Conservation (phyloP, 2,888 invertebrate genomes). For the Zaprionus bogoriensis region DNA sequence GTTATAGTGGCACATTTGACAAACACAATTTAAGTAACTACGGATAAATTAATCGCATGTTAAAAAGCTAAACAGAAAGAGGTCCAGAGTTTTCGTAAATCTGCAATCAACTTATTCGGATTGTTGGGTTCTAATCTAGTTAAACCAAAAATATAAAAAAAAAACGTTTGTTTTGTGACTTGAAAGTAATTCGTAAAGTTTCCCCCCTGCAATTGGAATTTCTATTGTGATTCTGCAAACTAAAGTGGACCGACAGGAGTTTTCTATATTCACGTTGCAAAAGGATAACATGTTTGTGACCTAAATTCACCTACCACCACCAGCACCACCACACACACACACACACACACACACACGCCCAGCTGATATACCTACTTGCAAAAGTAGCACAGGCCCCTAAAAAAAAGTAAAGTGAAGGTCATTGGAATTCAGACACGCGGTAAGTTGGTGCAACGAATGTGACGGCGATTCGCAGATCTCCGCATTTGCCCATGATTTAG, state of each 20-base stretch:
- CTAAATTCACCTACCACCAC: slow-evolving; percentile 55
- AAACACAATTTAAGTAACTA: slow-evolving; percentile 2
- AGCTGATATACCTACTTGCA: slow-evolving; percentile 17
- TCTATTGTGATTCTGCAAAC: slow-evolving; percentile 7
- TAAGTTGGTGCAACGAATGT: slow-evolving; percentile 18
- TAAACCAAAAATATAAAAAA: not conserved
- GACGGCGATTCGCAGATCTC: too few relatives aligned
- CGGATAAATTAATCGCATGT: slow-evolving; percentile 1
- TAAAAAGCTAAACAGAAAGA: not conserved
- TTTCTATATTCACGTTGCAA: slow-evolving; percentile 30
- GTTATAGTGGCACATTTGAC: not conserved
- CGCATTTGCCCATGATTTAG: too few relatives aligned
- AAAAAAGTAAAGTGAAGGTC: slow-evolving; percentile 37
- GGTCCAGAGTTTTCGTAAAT: slow-evolving; percentile 2
- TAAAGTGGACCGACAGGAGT: slow-evolving; percentile 17
- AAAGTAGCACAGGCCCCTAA: slow-evolving; percentile 41
- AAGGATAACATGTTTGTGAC: slow-evolving; percentile 60
- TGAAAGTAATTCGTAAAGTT: not conserved
- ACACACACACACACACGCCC: slow-evolving; percentile 10
- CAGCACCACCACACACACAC: not conserved
- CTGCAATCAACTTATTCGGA: not conserved
- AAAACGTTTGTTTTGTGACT: too few relatives aligned
- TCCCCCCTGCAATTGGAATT: slow-evolving; percentile 12
- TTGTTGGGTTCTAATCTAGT: not conserved
- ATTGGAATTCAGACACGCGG: slow-evolving; percentile 28